Evolutionary conservation across 2,113 vertebrate genomes (phyloP).

Genomic region (Caranx ignobilis): DNA sequence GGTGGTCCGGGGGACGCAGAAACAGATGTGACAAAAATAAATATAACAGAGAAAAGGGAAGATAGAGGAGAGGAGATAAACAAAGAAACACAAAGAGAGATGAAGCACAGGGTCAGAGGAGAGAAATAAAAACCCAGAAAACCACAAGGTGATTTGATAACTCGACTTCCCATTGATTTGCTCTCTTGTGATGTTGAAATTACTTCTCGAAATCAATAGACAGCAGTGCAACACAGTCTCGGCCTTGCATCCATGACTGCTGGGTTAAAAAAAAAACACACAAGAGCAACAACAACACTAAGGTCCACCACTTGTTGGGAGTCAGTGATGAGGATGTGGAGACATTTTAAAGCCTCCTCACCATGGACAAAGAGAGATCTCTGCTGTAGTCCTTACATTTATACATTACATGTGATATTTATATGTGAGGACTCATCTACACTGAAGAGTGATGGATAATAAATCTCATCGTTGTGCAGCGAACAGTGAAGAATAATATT

Average conservation of each 20-base stretch:
- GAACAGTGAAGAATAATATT: background rate
- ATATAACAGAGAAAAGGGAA: background rate
- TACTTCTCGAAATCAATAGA: constrained; percentile 65
- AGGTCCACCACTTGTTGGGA: background rate
- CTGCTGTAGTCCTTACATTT: background rate
- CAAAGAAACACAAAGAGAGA: background rate
- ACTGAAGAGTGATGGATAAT: background rate
- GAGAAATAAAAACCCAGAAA: constrained; percentile 43
- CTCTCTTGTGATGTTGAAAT: constrained; percentile 65
- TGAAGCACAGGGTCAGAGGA: background rate
- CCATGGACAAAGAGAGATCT: too few species aligned
- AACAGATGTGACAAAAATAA: background rate
- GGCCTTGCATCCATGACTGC: background rate
- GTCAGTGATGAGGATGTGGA: background rate
- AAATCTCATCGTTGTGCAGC: background rate
- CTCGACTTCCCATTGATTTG: constrained; percentile 59
- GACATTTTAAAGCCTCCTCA: background rate
- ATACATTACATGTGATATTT: too few species aligned
- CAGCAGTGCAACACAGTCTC: background rate
- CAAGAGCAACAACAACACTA: constrained; percentile 5
- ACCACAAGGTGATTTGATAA: constrained; percentile 60
- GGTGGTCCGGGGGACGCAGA: background rate
- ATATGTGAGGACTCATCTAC: too few species aligned
- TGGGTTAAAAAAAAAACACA: background rate
- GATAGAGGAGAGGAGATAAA: background rate